Base-by-base conservation (phyloP, 92 coral and sea anemone species). In the Meandrina meandrites region DNA sequence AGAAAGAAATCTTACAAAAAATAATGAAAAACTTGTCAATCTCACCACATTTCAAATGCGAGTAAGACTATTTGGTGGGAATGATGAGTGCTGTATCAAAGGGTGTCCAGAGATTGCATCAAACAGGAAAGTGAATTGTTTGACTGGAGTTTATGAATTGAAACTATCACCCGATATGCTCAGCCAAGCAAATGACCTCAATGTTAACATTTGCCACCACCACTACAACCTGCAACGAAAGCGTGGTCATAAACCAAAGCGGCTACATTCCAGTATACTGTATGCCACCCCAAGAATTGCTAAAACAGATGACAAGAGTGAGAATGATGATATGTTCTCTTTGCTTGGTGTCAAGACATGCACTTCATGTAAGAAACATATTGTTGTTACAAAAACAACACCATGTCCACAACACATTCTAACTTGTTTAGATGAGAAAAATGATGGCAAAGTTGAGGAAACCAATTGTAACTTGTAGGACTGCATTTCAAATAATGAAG, bases 361-460 rank as follows among this genome's bases (percentile, higher is more conserved):
- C 28, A 56, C 72, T 0, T 36, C 51, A 19, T 84, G 88, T 21
- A 75, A 60, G 82, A 75, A 37, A 75, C 37, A 57, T 1, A 42
- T 75, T 21, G 47, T 37, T n/a, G 62, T 85, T n/a, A 75, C 82
- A 35, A 57, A 19, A 36, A 58, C 37, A 51, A 83, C 82, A 28
- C 88, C 81, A 2, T 84, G 88, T 84, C 58, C 68, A 58, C 31
- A 84, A 73, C 87, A 83, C 80, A 83, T 35, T 51, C 79, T 83
- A 2, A 30, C 45, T 40, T 40, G 45, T 6, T 6, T 40, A 40
- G 45, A 40, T 40, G 45, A 40, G 6, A 40, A 6, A 40, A 6
- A 6, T 2, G 45, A 40, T 2, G 45, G 45, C 2, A 60, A 21
- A 60, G 22, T 60, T 58, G 8, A 58, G 18, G 10, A 58, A 21